Conservation (phyloP, 2,113 vertebrate species). For the Burhinus bistriatus region DNA sequence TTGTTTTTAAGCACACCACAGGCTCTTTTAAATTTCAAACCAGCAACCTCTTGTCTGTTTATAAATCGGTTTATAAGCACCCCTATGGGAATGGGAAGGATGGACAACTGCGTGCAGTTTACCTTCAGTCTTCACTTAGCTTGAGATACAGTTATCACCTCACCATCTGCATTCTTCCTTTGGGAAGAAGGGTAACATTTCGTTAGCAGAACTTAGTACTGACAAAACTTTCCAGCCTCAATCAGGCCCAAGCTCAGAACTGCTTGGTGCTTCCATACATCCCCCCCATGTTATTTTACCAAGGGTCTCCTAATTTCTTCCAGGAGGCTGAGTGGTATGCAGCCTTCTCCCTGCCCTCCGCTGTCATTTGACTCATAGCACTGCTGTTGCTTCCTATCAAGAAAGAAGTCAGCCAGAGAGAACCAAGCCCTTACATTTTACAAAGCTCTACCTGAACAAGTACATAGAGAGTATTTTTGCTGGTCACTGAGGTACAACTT, state of each 20-base stretch:
- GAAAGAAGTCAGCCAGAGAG: background rate
- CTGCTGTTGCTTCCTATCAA: background rate
- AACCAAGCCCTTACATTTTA: background rate
- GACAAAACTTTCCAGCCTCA: background rate
- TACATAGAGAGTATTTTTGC: background rate
- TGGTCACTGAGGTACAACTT: background rate
- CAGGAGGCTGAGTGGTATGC: background rate
- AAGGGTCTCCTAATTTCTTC: background rate
- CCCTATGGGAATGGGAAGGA: background rate
- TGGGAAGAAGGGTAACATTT: background rate
- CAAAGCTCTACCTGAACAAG: background rate
- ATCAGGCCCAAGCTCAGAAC: background rate
- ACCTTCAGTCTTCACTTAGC: background rate
- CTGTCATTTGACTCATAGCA: background rate
- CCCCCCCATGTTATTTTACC: background rate
- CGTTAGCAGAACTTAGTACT: background rate
- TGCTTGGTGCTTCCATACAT: background rate
- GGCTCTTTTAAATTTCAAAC: background rate
- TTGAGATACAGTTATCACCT: background rate
- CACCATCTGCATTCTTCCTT: background rate
- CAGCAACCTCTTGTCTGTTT: background rate
- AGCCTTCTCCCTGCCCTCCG: background rate
- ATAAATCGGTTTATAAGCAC: background rate
- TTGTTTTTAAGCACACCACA: background rate
- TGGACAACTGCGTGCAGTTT: background rate